Evolutionary conservation across 2,113 vertebrate genomes (phyloP).

Genomic region (Chlorocebus sabaeus): DNA sequence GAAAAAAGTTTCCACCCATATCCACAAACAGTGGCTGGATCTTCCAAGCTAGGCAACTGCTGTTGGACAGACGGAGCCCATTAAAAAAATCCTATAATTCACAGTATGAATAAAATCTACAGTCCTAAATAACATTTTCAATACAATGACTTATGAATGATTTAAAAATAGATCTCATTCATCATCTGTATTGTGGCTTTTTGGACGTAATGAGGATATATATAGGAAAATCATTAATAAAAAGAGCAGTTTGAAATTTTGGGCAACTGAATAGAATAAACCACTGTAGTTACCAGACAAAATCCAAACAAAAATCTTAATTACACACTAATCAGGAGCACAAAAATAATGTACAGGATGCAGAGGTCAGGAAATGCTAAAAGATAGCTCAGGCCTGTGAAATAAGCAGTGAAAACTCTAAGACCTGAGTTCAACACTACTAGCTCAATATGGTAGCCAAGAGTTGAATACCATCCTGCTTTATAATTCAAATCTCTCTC

Average conservation of each 20-base stretch:
- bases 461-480: background rate
- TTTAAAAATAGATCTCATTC: slow-evolving; percentile 26
- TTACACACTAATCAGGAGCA: background rate
- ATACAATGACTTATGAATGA: background rate
- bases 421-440: background rate
- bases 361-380: background rate
- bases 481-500: background rate
- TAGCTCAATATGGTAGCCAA: background rate
- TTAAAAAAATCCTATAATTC: slow-evolving; percentile 1
- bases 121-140: background rate
- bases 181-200: background rate
- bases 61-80: background rate
- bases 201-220: background rate
- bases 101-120: background rate
- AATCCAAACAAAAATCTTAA: background rate
- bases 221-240: slow-evolving; percentile 37
- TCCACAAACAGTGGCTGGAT: background rate
- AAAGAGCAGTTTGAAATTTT: slow-evolving; percentile 1
- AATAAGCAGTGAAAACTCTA: background rate
- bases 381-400: background rate
- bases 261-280: background rate
- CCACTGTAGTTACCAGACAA: background rate
- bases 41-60: background rate
- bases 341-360: background rate
- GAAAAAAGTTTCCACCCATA: background rate